Evolutionary conservation across 2,113 vertebrate species (phyloP).

Genomic region (Callocephalon fimbriatum): DNA sequence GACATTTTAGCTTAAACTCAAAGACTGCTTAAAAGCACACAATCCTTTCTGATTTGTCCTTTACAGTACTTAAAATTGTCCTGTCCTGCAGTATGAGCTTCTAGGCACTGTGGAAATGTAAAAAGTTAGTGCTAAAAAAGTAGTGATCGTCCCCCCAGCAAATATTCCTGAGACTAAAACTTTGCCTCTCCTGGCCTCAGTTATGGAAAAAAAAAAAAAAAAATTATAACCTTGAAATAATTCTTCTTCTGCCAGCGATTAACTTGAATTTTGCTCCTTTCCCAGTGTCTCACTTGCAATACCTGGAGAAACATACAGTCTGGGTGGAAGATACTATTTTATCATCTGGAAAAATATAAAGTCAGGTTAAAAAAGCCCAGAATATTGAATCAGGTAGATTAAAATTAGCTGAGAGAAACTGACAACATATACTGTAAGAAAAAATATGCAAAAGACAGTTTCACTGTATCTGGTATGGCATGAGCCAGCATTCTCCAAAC

Average conservation of each 20-base stretch:
- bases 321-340: neutral
- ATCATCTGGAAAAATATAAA: neutral
- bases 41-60: neutral
- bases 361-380: neutral
- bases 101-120: neutral
- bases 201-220: neutral
- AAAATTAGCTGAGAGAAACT: neutral
- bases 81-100: neutral
- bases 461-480: neutral
- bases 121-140: neutral
- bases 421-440: neutral
- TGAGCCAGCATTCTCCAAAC: neutral
- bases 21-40: neutral
- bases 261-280: neutral
- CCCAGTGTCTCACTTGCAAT: neutral
- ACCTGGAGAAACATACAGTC: neutral
- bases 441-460: neutral
- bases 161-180: neutral
- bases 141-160: rapidly evolving
- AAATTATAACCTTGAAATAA: neutral
- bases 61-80: neutral
- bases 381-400: neutral
- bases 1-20: neutral
- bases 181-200: neutral
- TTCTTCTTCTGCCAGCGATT: neutral